Conservation (phyloP, 2,888 invertebrate genomes). For the Noctua janthe region DNA sequence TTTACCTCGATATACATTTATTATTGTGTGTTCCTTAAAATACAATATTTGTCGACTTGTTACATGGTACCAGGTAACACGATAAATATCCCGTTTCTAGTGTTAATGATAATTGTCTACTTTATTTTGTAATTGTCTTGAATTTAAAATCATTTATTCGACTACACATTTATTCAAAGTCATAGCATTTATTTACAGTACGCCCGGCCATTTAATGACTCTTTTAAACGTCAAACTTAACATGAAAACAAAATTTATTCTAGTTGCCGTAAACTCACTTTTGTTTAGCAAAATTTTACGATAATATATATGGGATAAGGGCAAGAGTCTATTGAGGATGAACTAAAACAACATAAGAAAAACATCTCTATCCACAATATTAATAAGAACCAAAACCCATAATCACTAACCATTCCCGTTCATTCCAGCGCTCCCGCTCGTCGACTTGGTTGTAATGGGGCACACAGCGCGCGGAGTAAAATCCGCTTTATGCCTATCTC, state of each 20-base stretch:
- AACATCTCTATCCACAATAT: constrained; percentile 7
- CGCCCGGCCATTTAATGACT: background rate
- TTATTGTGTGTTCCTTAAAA: background rate
- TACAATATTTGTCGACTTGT: too few relatives aligned
- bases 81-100: too few relatives aligned
- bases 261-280: background rate
- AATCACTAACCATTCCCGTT: constrained; percentile 63
- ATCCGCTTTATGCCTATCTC: constrained; percentile 83
- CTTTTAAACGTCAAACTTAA: background rate
- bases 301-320: background rate
- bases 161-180: background rate
- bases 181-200: background rate
- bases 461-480: constrained; percentile 76
- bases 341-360: background rate
- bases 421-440: constrained; percentile 77
- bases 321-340: background rate
- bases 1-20: background rate
- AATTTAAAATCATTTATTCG: background rate
- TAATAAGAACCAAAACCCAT: constrained; percentile 28
- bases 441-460: constrained; percentile 80
- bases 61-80: too few relatives aligned
- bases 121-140: background rate
- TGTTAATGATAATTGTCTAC: too few relatives aligned
- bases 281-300: background rate
- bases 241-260: background rate